These are phyloP conservation scores for Recurvirostra avosetta DNA, from an alignment of 2,113 vertebrate genomes.

Conservation along the genomic window DNA sequence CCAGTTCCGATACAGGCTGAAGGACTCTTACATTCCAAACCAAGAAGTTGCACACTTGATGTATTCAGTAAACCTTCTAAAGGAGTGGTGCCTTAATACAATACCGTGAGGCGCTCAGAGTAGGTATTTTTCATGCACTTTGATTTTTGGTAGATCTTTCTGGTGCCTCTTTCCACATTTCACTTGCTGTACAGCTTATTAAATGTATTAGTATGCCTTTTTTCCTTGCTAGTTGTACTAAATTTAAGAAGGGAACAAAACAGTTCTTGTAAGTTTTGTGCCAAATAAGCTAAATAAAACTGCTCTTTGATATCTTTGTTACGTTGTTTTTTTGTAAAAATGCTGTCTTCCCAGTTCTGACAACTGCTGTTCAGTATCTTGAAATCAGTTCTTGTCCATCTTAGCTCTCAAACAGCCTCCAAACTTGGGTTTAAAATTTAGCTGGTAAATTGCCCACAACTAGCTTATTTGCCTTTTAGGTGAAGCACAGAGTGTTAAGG, in stretches of 20 bases:
- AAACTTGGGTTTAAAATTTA: background rate
- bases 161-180: slow-evolving; percentile 67
- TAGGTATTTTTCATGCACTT: slow-evolving; percentile 73
- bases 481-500: background rate
- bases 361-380: background rate
- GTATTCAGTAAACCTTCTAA: slow-evolving; percentile 57
- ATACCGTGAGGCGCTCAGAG: slow-evolving; percentile 60
- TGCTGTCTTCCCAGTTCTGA: background rate
- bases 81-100: slow-evolving; percentile 66
- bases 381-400: background rate
- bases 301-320: slow-evolving; percentile 66
- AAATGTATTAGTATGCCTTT: slow-evolving; percentile 62
- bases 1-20: background rate
- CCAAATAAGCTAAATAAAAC: slow-evolving; percentile 73
- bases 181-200: slow-evolving; percentile 62
- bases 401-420: background rate
- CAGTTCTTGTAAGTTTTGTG: slow-evolving; percentile 68
- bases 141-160: slow-evolving; percentile 66
- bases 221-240: slow-evolving; percentile 58
- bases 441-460: background rate
- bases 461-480: background rate
- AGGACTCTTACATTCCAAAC: slow-evolving; percentile 68
- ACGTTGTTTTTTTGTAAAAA: background rate
- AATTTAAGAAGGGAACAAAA: slow-evolving; percentile 63
- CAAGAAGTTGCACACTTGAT: slow-evolving; percentile 53